Evolutionary conservation across 2,888 invertebrate species (phyloP), one percentile per base, ranked within the genome.

Genomic region (Melikaiella ostensackeni): DNA sequence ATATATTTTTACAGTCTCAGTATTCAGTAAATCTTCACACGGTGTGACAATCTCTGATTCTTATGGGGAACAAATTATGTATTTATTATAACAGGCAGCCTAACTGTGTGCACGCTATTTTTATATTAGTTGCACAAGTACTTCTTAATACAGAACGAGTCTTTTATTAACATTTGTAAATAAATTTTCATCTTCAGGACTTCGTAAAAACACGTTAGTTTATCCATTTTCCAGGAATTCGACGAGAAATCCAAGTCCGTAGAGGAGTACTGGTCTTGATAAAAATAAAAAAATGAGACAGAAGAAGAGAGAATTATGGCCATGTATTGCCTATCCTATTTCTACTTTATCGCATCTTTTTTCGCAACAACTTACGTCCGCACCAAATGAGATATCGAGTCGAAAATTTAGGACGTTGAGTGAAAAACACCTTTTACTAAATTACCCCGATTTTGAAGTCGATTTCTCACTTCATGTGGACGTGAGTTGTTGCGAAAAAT

Each of bases 41-140:
- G 4, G 42, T 66, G 66, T 66, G 66, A 66, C 66, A 70, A 70
- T 70, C 70, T 70, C 50, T 30, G 50, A 70, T 70, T 70, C n/a
- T 50, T 50, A 33, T 9, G 70, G 50, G 70, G 50, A 70, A 70
- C 70, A 70, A 50, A 50, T 70, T 50, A 50, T 50, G 27, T 59
- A 59, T 70, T 64, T 70, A 70, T 70, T 70, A 50, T 70, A 50
- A 50, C 70, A 70, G 50, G 50, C 50, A 70, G 70, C 70, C 70
- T 70, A 70, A 70, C 50, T 70, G 50, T 50, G 70, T 70, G 70
- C 70, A 70, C 50, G 50, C 70, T 70, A 70, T 70, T 70, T 70
- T 70, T 70, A 50, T 70, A 70, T 70, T 70, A 70, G 70, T 70
- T 70, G 70, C 70, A 70, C 70, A 50, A 70, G 50, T 55, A 70